phyloP scores from a whole-genome alignment of 23 tunicate species.

The Phallusia fumigata region DNA sequence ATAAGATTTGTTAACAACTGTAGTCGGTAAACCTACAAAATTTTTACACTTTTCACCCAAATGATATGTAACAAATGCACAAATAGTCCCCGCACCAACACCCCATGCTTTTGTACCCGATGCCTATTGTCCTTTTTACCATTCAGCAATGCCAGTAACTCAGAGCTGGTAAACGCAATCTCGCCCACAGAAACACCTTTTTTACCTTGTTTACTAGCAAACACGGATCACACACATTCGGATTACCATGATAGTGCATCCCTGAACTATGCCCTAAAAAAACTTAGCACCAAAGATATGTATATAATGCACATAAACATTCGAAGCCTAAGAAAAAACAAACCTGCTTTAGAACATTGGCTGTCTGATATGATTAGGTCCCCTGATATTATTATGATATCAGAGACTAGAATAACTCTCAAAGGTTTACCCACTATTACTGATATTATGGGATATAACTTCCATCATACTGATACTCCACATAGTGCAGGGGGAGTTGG shows the following conservation, averaged over 20 bases:
- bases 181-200: too few species aligned
- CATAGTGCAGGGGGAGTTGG: slow-evolving; percentile 22
- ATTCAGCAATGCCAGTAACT: too few species aligned
- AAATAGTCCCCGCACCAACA: too few species aligned
- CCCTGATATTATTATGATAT: slow-evolving; percentile 2
- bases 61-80: too few species aligned
- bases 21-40: too few species aligned
- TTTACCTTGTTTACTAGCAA: too few species aligned
- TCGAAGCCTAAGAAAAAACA: neutral
- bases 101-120: too few species aligned
- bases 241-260: neutral
- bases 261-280: neutral
- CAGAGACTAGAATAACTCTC: neutral
- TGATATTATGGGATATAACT: slow-evolving; percentile 5
- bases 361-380: neutral
- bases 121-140: too few species aligned
- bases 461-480: neutral
- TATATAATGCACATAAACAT: slow-evolving; percentile 20
- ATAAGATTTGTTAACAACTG: neutral
- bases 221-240: neutral
- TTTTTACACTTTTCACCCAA: too few species aligned
- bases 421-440: neutral
- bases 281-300: neutral
- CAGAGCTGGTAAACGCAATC: too few species aligned
- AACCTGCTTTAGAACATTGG: neutral